Percentiles rank a stretch among this genome's conserved stretches.
phyloP scores from a whole-genome alignment of 2,797 vertebrate species.

The Fistularia tabacaria region DNA sequence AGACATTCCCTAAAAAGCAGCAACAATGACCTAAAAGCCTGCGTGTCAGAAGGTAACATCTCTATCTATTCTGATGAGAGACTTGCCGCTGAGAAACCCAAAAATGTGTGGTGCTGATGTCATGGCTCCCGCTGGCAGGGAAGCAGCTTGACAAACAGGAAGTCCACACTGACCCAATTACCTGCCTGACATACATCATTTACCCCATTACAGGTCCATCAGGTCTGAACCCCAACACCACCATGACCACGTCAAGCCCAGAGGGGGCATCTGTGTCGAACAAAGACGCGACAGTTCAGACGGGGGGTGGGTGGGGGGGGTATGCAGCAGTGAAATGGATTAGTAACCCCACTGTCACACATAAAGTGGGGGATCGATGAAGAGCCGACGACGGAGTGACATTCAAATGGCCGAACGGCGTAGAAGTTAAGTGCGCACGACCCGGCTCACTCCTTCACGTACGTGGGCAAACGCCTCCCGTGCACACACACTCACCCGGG shows the following conservation, averaged over 20 bases:
- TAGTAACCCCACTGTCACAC: slow-evolving; percentile 20
- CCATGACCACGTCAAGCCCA: neutral
- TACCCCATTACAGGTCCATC: neutral
- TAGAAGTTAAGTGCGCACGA: slow-evolving; percentile 19
- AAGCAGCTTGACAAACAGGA: slow-evolving; percentile 52
- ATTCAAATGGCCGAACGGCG: neutral
- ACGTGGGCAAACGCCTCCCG: slow-evolving; percentile 6
- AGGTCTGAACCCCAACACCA: slow-evolving; percentile 26
- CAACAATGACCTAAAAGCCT: no score
- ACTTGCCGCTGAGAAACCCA: neutral
- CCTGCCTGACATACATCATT: slow-evolving; percentile 1
- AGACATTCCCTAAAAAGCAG: no score
- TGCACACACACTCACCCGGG: slow-evolving; percentile 81
- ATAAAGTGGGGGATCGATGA: slow-evolving; percentile 14
- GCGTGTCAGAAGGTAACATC: no score
- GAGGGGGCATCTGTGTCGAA: slow-evolving; percentile 32
- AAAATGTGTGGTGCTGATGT: slow-evolving; percentile 43
- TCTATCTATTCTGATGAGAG: no score
- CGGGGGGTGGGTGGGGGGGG: no score
- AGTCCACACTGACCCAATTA: slow-evolving; percentile 24
- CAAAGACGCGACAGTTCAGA: slow-evolving; percentile 54
- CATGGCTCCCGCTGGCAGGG: slow-evolving; percentile 37
- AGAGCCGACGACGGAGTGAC: no score
- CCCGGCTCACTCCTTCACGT: slow-evolving; percentile 11
- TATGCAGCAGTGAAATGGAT: slow-evolving; percentile 23